Evolutionary conservation across 2,888 invertebrate genomes (phyloP).

Genomic region (Dryadula phaetusa): DNA sequence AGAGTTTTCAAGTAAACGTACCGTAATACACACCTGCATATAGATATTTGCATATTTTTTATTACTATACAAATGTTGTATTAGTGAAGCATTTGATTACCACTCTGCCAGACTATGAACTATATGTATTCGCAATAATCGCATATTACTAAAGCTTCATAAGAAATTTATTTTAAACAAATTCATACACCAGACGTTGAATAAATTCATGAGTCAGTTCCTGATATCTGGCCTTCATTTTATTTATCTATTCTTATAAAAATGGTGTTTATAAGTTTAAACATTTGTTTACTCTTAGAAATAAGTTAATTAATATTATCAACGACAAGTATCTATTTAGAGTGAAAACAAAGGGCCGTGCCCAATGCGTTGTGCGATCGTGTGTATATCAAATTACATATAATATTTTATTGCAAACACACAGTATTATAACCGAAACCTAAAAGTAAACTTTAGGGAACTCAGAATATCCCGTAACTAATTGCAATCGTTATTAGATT

Average conservation of each 20-base stretch:
- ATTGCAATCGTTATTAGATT: no score
- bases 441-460: no score
- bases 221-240: slow-evolving; percentile 37
- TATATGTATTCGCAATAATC: background rate
- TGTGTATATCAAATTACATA: background rate
- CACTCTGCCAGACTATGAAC: background rate
- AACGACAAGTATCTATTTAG: background rate
- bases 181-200: slow-evolving; percentile 1
- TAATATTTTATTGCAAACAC: no score
- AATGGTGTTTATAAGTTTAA: slow-evolving; percentile 5
- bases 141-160: slow-evolving; percentile 6
- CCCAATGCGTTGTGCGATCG: background rate
- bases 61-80: background rate
- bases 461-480: background rate
- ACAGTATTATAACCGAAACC: background rate
- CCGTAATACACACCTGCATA: background rate
- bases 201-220: slow-evolving; percentile 33
- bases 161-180: slow-evolving; percentile 3
- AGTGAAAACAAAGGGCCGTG: background rate
- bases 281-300: slow-evolving; percentile 15
- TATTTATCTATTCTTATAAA: slow-evolving; percentile 23
- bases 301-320: background rate
- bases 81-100: background rate
- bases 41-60: background rate
- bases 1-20: background rate